Conservation (phyloP, 2,888 invertebrate genomes). For the Ecdyonurus torrentis region DNA sequence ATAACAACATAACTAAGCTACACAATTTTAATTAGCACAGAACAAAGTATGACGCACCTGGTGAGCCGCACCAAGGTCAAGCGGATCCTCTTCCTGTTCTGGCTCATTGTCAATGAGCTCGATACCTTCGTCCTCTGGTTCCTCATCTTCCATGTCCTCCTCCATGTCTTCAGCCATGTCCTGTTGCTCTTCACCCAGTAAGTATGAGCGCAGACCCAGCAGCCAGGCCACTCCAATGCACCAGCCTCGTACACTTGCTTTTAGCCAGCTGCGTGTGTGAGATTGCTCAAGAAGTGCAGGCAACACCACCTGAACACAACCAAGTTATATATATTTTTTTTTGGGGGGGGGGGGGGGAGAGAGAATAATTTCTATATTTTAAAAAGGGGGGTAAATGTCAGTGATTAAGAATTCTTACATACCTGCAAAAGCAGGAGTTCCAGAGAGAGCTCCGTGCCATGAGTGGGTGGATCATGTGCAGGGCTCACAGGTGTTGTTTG, state of each 20-base stretch:
- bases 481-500: background rate
- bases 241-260: conserved; percentile 75
- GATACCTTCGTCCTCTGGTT: conserved; percentile 21
- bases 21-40: too few species aligned
- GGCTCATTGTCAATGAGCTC: background rate
- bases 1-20: too few species aligned
- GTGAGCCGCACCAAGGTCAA: conserved; percentile 60
- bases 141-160: conserved; percentile 11
- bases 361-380: too few species aligned
- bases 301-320: conserved; percentile 54
- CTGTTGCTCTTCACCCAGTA: conserved; percentile 47
- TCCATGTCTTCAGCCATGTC: conserved; percentile 7
- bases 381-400: background rate
- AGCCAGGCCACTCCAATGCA: conserved; percentile 69
- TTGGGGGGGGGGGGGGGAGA: too few species aligned
- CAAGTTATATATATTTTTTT: background rate
- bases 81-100: conserved; percentile 13
- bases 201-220: conserved; percentile 74
- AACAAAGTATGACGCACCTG: conserved; percentile 28
- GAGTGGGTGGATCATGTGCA: conserved; percentile 13
- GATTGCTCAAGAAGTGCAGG: conserved; percentile 94
- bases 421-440: conserved; percentile 80
- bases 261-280: conserved; percentile 87
- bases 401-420: conserved; percentile 11
- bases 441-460: conserved; percentile 82